Percentiles rank a stretch among this genome's conserved stretches.
phyloP scores from a whole-genome alignment of 2,888 invertebrate genomes.

The Chelonus formosanus region DNA sequence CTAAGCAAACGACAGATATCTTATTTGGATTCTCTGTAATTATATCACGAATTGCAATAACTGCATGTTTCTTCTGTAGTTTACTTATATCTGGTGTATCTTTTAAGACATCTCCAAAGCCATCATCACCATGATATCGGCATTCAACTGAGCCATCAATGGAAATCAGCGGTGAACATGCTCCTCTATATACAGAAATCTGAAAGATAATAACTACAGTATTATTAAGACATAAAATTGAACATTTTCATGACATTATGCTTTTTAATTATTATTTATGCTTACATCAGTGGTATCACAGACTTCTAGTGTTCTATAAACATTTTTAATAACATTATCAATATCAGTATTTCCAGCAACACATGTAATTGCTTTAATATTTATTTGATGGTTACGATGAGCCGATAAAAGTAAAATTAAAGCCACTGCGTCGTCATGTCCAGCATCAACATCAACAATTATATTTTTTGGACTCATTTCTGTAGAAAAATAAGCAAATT shows the following conservation, averaged over 20 bases:
- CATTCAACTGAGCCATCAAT: constrained; percentile 49
- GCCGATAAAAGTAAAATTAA: constrained; percentile 69
- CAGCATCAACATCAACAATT: constrained; percentile 73
- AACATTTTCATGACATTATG: too few relatives aligned
- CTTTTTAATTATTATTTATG: constrained; percentile 37
- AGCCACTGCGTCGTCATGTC: constrained; percentile 74
- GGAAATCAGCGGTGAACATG: constrained; percentile 66
- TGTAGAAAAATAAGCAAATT: constrained; percentile 1
- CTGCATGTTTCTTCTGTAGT: constrained; percentile 69
- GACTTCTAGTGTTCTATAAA: constrained; percentile 73
- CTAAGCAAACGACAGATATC: constrained; percentile 74
- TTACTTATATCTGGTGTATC: constrained; percentile 64
- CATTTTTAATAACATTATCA: constrained; percentile 75
- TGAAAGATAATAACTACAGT: constrained; percentile 52
- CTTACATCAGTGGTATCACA: constrained; percentile 72
- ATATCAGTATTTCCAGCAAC: constrained; percentile 78
- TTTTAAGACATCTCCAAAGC: constrained; percentile 73
- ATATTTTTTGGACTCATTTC: constrained; percentile 51
- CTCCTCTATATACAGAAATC: constrained; percentile 78
- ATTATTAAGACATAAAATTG: too few relatives aligned
- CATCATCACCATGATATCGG: constrained; percentile 75
- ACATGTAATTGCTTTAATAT: constrained; percentile 78
- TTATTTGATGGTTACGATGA: constrained; percentile 64
- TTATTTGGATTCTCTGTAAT: constrained; percentile 69
- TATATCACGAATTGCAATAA: constrained; percentile 70